These are phyloP conservation scores for Conops quadrifasciatus DNA, from an alignment of 2,888 invertebrate species.

Conservation along the genomic window DNA sequence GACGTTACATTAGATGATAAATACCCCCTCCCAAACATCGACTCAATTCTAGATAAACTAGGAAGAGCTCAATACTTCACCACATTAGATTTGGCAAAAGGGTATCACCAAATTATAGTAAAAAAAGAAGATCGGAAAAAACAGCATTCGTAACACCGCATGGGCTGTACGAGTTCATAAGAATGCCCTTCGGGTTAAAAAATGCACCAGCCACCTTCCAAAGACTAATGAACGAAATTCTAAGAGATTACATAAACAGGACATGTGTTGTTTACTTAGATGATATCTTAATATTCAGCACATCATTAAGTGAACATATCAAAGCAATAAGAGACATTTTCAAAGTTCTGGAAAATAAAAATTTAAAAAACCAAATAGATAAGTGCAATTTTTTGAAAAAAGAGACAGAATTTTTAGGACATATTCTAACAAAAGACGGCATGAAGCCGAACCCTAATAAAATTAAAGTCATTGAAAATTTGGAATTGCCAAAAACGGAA, in stretches of 20 bases:
- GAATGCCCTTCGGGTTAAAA: too few species aligned
- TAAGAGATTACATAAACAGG: constrained; percentile 37
- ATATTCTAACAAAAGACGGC: constrained; percentile 37
- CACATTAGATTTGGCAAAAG: constrained; percentile 32
- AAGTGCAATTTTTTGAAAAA: constrained; percentile 38
- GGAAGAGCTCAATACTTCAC: too few species aligned
- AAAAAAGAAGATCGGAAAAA: constrained; percentile 24
- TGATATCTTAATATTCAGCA: constrained; percentile 41
- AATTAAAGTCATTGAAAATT: constrained; percentile 32
- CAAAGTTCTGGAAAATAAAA: constrained; percentile 23
- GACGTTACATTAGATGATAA: constrained; percentile 37
- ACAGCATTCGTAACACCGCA: constrained; percentile 35
- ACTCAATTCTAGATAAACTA: constrained; percentile 45
- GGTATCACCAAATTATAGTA: constrained; percentile 38
- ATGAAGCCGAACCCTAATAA: constrained; percentile 37
- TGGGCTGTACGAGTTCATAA: constrained; percentile 31
- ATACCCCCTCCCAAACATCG: constrained; percentile 43
- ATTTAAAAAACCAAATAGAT: constrained; percentile 38
- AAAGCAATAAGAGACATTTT: constrained; percentile 33
- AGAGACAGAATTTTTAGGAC: constrained; percentile 39
- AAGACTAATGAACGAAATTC: too few species aligned
- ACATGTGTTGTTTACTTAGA: constrained; percentile 39
- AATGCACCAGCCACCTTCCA: too few species aligned
- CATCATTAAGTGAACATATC: constrained; percentile 38
- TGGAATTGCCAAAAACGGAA: constrained; percentile 35